Evolutionary conservation across 2,113 vertebrate genomes (phyloP).

Genomic region (Thamnophis sirtalis): DNA sequence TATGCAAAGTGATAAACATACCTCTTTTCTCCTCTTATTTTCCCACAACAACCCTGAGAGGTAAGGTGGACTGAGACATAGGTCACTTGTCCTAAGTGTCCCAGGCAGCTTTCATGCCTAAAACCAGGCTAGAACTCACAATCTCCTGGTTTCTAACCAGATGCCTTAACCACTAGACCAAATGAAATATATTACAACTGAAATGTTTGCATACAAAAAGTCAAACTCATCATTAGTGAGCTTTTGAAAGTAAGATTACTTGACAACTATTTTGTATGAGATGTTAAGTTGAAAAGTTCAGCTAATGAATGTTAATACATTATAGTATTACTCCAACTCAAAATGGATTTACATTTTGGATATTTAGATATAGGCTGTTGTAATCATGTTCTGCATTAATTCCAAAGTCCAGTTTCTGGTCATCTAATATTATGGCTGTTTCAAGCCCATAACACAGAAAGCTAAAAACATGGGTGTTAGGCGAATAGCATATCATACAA

Average conservation of each 20-base stretch:
- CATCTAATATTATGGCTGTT: neutral
- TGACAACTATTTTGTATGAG: neutral
- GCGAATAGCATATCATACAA: neutral
- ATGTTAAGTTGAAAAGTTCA: neutral
- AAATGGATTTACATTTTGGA: neutral
- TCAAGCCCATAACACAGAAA: neutral
- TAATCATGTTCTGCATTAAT: neutral
- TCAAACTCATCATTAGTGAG: neutral
- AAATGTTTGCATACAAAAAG: neutral
- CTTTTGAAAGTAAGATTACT: neutral
- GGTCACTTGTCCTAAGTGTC: neutral
- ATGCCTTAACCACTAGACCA: neutral
- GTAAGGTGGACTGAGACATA: neutral
- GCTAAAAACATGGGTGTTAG: neutral
- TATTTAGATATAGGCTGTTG: neutral
- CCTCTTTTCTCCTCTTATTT: neutral
- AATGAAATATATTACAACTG: neutral
- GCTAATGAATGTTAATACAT: neutral
- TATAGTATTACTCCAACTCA: neutral
- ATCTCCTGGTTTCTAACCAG: neutral
- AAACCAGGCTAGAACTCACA: neutral
- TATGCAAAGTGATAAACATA: neutral
- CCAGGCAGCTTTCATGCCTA: neutral
- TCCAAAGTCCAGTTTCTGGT: neutral
- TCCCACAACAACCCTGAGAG: neutral